Evolutionary conservation across 2,888 invertebrate genomes (phyloP), one percentile per base, ranked within the genome.

Genomic region (Drosophila borealis): DNA sequence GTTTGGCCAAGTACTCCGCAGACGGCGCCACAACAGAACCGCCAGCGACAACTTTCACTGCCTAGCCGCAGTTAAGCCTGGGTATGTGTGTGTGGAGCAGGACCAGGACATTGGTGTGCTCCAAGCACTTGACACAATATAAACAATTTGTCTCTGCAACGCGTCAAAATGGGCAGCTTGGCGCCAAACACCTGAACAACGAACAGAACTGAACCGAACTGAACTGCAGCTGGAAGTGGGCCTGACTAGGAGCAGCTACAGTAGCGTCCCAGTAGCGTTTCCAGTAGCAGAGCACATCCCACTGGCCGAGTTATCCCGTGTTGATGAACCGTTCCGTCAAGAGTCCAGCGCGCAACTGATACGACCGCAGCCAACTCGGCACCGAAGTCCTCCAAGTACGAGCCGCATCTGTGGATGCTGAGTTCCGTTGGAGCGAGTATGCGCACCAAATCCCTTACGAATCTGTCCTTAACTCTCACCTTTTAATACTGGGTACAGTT

Each of bases 101-200:
- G 41, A 41, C n/a, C 44, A 14, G 41, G 4, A 34, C 25, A 21
- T 21, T 9, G 14, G 37, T 63, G 64, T 74, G 59, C 59, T 66
- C 69, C 71, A 45, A 67, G 69, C 79, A 87, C 83, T 83, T 88
- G 88, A 88, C 88, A 88, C 88, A 79, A 88, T 82, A 81, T 83
- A 83, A 83, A 88, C 85, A 83, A 83, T 81, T 83, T 83, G 83
- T 88, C 85, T 81, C 70, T 80, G 74, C 70, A 63, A 49, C 68
- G 64, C 80, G 75, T 66, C 81, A 55, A 82, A 85, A 74, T 76
- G 88, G 87, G 64, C 87, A 83, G 70, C 79, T 87, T 84, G 82
- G 81, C 83, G 83, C 85, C 85, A 87, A 83, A 87, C 79, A 83
- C 87, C 76, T 77, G 66, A 70, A 60, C 17, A 29, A 59, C 41